Evolutionary conservation across 2,797 vertebrate species (phyloP).

Genomic region (Hyperoplus lanceolatus): DNA sequence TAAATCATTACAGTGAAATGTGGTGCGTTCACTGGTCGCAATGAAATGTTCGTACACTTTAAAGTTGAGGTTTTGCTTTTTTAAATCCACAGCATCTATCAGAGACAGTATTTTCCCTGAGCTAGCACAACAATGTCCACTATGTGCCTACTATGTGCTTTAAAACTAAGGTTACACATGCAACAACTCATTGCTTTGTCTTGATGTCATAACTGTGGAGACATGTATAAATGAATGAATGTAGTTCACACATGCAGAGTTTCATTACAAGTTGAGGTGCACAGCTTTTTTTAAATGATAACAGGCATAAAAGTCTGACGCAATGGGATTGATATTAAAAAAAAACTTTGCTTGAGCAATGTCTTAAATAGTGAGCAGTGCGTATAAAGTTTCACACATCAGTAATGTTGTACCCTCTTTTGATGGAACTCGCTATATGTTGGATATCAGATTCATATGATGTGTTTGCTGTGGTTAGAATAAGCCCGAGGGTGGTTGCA

Average conservation of each 20-base stretch:
- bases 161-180: slow-evolving; percentile 62
- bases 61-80: slow-evolving; percentile 28
- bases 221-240: slow-evolving; percentile 3
- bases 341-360: not conserved
- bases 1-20: slow-evolving; percentile 24
- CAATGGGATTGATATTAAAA: not conserved
- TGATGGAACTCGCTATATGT: slow-evolving; percentile 48
- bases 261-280: slow-evolving; percentile 24
- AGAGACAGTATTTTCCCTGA: slow-evolving; percentile 79
- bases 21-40: slow-evolving; percentile 22
- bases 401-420: slow-evolving; percentile 10
- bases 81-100: slow-evolving; percentile 76
- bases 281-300: not conserved
- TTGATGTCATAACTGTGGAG: slow-evolving; percentile 78
- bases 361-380: slow-evolving; percentile 17
- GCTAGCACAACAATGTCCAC: slow-evolving; percentile 67
- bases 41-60: slow-evolving; percentile 12
- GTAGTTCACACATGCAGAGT: slow-evolving; percentile 20
- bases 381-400: slow-evolving; percentile 6
- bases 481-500: slow-evolving; percentile 53
- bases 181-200: slow-evolving; percentile 65
- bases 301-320: not conserved
- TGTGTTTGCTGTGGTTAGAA: slow-evolving; percentile 32
- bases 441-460: not conserved
- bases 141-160: slow-evolving; percentile 49